Evolutionary conservation across 2,797 vertebrate species (phyloP).

Genomic region (Lerista edwardsae): DNA sequence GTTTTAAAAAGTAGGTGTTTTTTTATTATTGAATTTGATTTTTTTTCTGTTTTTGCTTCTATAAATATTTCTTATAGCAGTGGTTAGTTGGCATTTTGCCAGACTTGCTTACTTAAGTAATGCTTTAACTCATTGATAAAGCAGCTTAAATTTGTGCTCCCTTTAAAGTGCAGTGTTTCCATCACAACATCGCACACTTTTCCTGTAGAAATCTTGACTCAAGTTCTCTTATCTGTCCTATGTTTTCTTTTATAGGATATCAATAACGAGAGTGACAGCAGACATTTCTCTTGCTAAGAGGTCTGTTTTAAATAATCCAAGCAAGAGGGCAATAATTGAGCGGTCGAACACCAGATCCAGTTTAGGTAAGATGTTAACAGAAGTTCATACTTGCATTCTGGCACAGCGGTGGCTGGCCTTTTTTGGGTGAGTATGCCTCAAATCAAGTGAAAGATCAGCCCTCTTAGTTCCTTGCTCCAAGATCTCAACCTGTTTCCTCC

Average conservation of each 20-base stretch:
- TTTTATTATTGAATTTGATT: background rate
- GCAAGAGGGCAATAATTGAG: constrained; percentile 98
- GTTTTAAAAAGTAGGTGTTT: background rate
- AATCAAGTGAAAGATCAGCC: background rate
- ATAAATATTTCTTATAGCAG: background rate
- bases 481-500: background rate
- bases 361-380: constrained; percentile 83
- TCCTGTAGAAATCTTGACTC: constrained; percentile 37
- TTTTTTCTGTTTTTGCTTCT: background rate
- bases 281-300: constrained; percentile 99
- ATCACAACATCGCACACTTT: background rate
- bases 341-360: constrained; percentile 97
- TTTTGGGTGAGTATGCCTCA: background rate
- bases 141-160: constrained; percentile 18
- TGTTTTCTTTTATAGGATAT: constrained; percentile 87
- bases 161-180: constrained; percentile 44
- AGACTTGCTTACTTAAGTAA: background rate
- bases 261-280: constrained; percentile 97
- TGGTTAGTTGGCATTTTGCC: background rate
- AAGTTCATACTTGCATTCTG: background rate
- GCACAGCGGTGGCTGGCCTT: rapidly evolving
- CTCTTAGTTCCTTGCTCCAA: background rate
- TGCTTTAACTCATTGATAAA: constrained; percentile 38
- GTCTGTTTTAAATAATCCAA: constrained; percentile 98
- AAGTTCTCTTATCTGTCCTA: constrained; percentile 56